Conservation (phyloP, 2,888 invertebrate genomes). For the Apantesis nais region DNA sequence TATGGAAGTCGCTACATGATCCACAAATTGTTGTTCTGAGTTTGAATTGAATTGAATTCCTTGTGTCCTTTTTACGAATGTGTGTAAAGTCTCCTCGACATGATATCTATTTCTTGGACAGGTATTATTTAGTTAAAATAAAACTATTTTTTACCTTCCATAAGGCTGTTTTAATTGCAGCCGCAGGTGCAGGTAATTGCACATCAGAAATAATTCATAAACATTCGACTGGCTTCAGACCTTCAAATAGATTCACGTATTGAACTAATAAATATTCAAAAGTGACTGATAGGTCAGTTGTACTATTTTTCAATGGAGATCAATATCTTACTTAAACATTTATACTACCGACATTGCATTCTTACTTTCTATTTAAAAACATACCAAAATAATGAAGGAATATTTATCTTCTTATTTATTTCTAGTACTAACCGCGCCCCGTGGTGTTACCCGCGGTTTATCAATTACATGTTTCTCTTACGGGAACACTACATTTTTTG, state of each 20-base stretch:
- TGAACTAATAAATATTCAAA: conserved; percentile 13
- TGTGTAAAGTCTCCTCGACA: too few relatives aligned
- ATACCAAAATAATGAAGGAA: background rate
- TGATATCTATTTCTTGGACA: too few relatives aligned
- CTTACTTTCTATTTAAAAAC: background rate
- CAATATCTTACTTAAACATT: background rate
- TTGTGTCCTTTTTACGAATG: too few relatives aligned
- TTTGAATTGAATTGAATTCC: too few relatives aligned
- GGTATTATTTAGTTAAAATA: too few relatives aligned
- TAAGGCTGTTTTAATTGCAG: background rate
- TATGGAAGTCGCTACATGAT: too few relatives aligned
- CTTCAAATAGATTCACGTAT: conserved; percentile 8
- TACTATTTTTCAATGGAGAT: background rate
- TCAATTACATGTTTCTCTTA: too few relatives aligned
- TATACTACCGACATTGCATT: background rate
- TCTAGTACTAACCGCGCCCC: too few relatives aligned
- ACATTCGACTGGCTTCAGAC: background rate
- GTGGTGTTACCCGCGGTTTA: too few relatives aligned
- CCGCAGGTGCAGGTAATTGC: background rate
- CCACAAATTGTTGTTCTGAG: too few relatives aligned
- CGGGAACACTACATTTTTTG: too few relatives aligned
- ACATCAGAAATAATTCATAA: conserved; percentile 8
- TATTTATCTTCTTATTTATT: too few relatives aligned
- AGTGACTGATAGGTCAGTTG: conserved; percentile 9
- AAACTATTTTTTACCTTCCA: background rate